These are phyloP conservation scores for Hippopotamus amphibius DNA, from an alignment of 2,113 vertebrate genomes.

Conservation along the genomic window DNA sequence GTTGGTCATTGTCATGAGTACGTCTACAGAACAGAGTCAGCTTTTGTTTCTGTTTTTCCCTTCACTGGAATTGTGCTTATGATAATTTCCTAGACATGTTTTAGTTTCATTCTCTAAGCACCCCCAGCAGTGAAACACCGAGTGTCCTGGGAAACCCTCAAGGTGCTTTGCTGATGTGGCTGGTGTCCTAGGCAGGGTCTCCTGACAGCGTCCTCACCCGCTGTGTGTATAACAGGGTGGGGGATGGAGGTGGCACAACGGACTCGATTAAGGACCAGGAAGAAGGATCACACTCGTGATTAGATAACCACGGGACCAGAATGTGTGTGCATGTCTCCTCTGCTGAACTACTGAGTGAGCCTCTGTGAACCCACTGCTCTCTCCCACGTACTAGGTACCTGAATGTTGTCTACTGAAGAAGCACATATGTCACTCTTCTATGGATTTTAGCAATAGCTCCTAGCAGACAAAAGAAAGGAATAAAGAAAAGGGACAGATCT, in stretches of 20 bases:
- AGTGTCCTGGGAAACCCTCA: neutral
- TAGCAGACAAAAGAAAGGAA: neutral
- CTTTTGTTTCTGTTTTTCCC: neutral
- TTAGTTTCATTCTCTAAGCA: neutral
- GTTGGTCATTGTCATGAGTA: neutral
- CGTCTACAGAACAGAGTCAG: neutral
- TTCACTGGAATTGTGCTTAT: fast-evolving
- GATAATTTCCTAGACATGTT: neutral
- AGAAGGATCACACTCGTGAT: neutral
- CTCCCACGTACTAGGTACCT: fast-evolving
- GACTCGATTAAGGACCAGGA: neutral
- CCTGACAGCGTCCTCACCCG: neutral
- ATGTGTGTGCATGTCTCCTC: neutral
- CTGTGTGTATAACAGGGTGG: fast-evolving
- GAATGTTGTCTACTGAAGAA: neutral
- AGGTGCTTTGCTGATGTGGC: neutral
- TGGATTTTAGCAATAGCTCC: neutral
- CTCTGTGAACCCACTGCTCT: neutral
- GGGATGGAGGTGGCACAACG: neutral
- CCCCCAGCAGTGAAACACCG: fast-evolving
- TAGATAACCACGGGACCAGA: fast-evolving
- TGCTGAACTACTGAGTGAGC: fast-evolving
- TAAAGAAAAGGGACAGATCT: neutral
- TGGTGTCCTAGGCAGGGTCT: fast-evolving
- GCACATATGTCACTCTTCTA: too few species aligned